Base-by-base conservation (phyloP, 2,888 invertebrate species). In the Oscheius myriophilus region DNA sequence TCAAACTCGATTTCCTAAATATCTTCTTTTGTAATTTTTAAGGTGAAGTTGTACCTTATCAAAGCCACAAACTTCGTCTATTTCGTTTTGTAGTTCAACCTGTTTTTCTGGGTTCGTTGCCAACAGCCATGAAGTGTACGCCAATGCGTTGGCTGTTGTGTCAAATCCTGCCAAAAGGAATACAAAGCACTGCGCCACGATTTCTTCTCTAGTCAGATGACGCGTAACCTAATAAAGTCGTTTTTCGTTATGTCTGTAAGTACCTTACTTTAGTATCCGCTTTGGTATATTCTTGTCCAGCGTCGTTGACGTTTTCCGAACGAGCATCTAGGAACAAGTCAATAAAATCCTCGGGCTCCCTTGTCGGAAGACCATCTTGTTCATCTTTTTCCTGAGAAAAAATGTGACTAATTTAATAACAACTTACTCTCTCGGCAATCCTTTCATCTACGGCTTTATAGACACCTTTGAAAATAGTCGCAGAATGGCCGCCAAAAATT, bases 81-180 rank as follows among this genome's bases (percentile, higher is more conserved):
- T 76, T 59, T 84, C 83, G 25, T 77, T 68, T 33, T 70, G 69
- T 33, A 76, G 59, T 21, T 59, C 58, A n/a, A 49, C 69, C 69
- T 73, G 72, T 21, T 59, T 64, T n/a, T 76, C 74, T 0, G 78
- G 79, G 51, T 71, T 6, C 23, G 46, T 81, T 12, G 88, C 88
- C 67, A 90, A 82, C 65, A 88, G 86, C 73, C 88, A 88, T 69
- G 87, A 84, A 14, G 87, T 83, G 75, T 88, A 89, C 4, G 87
- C 86, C 16, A 90, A 79, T 3, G 89, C 84, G 14, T 88, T 88
- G 12, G 89, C 88, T 0, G 89, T 89, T 0, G 90, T 90, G 76
- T 90, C 82, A 62, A 81, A 85, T 16, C 83, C 84, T 52, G 85
- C 85, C 0, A 84, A 55, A 14, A 85, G 66, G 67, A 85, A 84